Evolutionary conservation across 2,797 vertebrate genomes (phyloP).

Genomic region (Paramormyrops hopkinsi): DNA sequence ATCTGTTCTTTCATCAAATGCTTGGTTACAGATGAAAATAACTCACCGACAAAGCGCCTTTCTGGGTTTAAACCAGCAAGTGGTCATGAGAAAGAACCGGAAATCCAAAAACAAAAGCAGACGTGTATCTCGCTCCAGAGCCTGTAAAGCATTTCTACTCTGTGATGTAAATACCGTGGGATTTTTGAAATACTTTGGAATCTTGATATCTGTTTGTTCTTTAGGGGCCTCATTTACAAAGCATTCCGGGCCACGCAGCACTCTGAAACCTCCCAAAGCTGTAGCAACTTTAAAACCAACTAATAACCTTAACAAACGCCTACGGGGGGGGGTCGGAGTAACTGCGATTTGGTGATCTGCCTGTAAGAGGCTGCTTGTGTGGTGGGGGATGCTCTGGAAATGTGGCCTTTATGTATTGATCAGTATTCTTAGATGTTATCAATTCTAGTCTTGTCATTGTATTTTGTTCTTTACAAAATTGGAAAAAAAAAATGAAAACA

Average conservation of each 20-base stretch:
- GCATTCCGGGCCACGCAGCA: slow-evolving; percentile 23
- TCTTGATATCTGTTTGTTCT: slow-evolving; percentile 63
- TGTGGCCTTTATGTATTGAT: slow-evolving; percentile 54
- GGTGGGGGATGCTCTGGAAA: slow-evolving; percentile 47
- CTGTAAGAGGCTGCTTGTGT: background rate
- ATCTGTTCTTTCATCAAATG: slow-evolving; percentile 11
- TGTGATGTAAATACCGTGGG: slow-evolving; percentile 57
- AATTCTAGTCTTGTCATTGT: slow-evolving; percentile 66
- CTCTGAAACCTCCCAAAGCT: slow-evolving; percentile 5
- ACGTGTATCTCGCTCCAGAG: slow-evolving; percentile 17
- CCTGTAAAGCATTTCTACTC: slow-evolving; percentile 36
- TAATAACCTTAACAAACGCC: slow-evolving; percentile 18
- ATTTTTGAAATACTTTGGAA: slow-evolving; percentile 40
- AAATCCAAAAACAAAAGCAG: slow-evolving; percentile 1
- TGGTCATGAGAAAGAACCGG: slow-evolving; percentile 13
- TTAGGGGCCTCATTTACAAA: slow-evolving; percentile 55
- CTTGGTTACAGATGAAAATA: slow-evolving; percentile 6
- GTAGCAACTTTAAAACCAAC: slow-evolving; percentile 23
- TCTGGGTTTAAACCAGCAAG: slow-evolving; percentile 23
- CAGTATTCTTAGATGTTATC: slow-evolving; percentile 68
- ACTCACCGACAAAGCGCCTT: slow-evolving; percentile 19
- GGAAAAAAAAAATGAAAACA: slow-evolving; percentile 44
- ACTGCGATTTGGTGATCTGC: background rate
- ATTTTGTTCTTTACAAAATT: slow-evolving; percentile 64
- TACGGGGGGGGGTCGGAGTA: background rate